Evolutionary conservation across 23 tunicate species (phyloP), one percentile per base, ranked within the genome.

Genomic region (Trididemnum miniatum): DNA sequence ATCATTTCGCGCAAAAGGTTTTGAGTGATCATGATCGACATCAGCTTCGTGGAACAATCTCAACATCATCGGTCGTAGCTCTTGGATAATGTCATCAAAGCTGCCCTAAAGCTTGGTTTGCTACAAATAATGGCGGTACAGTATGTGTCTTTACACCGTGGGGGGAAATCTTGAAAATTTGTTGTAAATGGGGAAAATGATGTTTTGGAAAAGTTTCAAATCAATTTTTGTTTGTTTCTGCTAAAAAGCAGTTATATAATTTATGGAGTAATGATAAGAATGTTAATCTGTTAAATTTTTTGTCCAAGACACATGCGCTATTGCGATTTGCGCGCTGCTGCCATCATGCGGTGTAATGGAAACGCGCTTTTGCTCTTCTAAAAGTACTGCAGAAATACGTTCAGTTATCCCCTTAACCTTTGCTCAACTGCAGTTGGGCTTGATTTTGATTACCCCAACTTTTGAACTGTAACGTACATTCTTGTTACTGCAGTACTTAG

Each of bases 1-100:
- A 32, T 72, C 72, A 59, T 50, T 57, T 31, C 44, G 73, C 81
- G 81, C 77, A 65, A 85, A 85, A 85, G 89, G 89, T 85, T n/a
- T 65, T 31, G 50, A 65, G 71, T 71, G 35, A 25, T 25, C 86
- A 60, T 2, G 74, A 82, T 66, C 71, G 37, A 54, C 28, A 37
- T 20, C 39, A 37, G 82, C 35, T 7, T 32, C 38, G 12, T 9
- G 24, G 67, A 31, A 28, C 37, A 31, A 77, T 9, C 80, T 3
- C 51, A 12, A 12, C 40, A 52, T 28, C 82, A 77, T 73, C 79
- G 31, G 7, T 30, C 15, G n/a, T 37, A 9, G 44, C 27, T 7
- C 38, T 51, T 15, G 82, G 67, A 77, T 77, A 77, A 29, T 57
- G 67, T 22, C 65, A 3, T 36, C 65, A 52, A 54, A 20, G 3